Evolutionary conservation across 2,113 vertebrate species (phyloP), one percentile per base, ranked within the genome.

Genomic region (Cynopterus brachyotis): DNA sequence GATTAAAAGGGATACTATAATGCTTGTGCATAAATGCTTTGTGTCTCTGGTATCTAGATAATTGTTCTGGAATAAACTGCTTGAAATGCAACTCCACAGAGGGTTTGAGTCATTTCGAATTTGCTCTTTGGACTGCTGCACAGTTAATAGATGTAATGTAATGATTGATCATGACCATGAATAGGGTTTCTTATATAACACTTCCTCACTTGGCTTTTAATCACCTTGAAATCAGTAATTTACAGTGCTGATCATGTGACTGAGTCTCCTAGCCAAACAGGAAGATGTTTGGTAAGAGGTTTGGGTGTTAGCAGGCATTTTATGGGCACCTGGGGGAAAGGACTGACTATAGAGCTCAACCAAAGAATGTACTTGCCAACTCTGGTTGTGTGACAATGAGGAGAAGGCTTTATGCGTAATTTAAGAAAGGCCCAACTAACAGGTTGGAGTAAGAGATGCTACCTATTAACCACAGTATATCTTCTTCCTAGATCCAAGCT

Each of bases 181-280:
- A 91, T 79, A 35, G 82, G 53, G 62, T 70, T 83, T 83, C 82
- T 82, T 87, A 50, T 28, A 69, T 93, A 86, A 75, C 50, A 92
- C 90, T 88, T 97, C 60, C 30, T 92, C 45, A 75, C 22, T 60
- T 94, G 50, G 45, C 40, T 97, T 95, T 96, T 91, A 95, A 89
- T 69, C 11, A 30, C 2, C 9, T 80, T 62, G 57, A 96, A 78
- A 76, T 82, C 32, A 83, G 55, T 89, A 72, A 89, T 62, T 91
- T 67, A 32, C 13, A 96, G 32, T 69, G 80, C 22, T 20, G 11
- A 85, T 79, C 26, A 55, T 5, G 55, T 50, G 67, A 85, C 20
- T 81, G 55, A 55, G 55, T 75, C 30, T 95, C 78, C 45, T 93
- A 60, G 22, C 9, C 9, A 79, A 81, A 32, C 35, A 94, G 87